Evolutionary conservation across 1,140 invertebrate species (phyloP).

Genomic region (Drosophila watanabei): DNA sequence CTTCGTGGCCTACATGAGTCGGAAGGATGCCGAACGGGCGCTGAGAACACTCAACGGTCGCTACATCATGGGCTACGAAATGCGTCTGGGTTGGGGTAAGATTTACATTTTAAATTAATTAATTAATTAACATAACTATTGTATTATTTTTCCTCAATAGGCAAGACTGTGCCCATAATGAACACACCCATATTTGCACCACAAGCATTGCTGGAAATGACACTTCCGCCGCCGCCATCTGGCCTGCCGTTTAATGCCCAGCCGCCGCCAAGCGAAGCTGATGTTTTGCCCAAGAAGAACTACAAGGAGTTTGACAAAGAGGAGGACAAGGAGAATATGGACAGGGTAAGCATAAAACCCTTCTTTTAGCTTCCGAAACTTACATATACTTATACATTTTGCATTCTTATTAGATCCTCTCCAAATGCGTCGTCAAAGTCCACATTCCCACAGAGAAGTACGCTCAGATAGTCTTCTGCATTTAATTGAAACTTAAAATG

Average conservation of each 20-base stretch:
- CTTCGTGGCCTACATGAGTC: constrained; percentile 99
- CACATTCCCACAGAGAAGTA: constrained; percentile 97
- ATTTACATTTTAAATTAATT: no score
- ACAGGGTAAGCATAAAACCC: constrained; percentile 87
- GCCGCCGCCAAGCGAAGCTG: constrained; percentile 87
- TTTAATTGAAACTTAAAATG: neutral
- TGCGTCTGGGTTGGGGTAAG: constrained; percentile 99
- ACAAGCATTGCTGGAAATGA: constrained; percentile 94
- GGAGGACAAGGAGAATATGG: constrained; percentile 90
- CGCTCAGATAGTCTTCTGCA: neutral
- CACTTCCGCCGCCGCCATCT: constrained; percentile 93
- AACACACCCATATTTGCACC: constrained; percentile 99
- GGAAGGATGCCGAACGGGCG: constrained; percentile 98
- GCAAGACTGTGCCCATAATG: constrained; percentile 93
- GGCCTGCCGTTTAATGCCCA: constrained; percentile 99
- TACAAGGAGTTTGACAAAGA: constrained; percentile 86
- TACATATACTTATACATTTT: neutral
- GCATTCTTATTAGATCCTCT: constrained; percentile 72
- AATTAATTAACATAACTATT: no score
- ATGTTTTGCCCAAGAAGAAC: constrained; percentile 79
- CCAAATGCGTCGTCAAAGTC: constrained; percentile 96
- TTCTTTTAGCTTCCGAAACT: neutral
- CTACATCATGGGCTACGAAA: constrained; percentile 97
- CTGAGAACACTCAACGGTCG: constrained; percentile 94
- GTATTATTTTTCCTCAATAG: neutral